Evolutionary conservation across 2,113 vertebrate genomes (phyloP).

Genomic region (Xenus cinereus): DNA sequence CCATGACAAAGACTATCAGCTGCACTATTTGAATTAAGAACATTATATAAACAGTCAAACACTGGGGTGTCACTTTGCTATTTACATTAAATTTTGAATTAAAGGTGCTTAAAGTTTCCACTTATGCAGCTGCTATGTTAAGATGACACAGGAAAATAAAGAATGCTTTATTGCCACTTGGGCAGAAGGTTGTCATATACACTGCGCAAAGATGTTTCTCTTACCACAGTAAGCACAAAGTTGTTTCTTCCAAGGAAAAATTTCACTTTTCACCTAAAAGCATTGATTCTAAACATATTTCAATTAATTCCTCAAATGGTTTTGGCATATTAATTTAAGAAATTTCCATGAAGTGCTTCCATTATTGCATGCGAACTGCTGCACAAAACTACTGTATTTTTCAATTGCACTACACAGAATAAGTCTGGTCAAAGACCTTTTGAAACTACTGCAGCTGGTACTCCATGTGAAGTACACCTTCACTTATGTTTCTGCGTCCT

Average conservation of each 20-base stretch:
- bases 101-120: neutral
- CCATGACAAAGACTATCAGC: neutral
- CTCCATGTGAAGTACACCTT: neutral
- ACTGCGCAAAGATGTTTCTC: neutral
- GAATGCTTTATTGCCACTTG: neutral
- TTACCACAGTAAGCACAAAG: neutral
- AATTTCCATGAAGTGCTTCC: neutral
- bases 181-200: neutral
- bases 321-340: neutral
- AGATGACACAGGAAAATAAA: neutral
- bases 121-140: neutral
- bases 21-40: neutral
- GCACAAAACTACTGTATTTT: neutral
- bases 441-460: neutral
- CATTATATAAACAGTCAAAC: fast-evolving
- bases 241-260: neutral
- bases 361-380: neutral
- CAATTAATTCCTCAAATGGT: neutral
- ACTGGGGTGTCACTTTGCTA: neutral
- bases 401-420: neutral
- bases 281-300: neutral
- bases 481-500: neutral
- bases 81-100: neutral
- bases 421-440: neutral
- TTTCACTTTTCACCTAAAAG: neutral